Base-by-base conservation (phyloP, 2,888 invertebrate species). In the Formica aserva region DNA sequence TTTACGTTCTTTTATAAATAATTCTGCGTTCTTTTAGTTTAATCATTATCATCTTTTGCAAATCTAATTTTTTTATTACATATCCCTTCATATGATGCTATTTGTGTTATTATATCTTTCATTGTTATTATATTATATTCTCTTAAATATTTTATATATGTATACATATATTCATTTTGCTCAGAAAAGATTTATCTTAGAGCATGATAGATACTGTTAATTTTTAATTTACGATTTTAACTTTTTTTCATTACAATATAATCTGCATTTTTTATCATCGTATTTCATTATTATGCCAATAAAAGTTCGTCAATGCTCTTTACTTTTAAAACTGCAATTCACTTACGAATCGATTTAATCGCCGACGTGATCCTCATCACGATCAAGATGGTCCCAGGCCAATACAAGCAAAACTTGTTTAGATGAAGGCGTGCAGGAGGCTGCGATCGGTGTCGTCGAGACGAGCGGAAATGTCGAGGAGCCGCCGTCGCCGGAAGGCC, bases 401-500 rank as follows among this genome's bases (percentile, higher is more conserved):
- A 69, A 63, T 71, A 63, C 63, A 71, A 78, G 80, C 45, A 62
- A 69, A 78, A 69, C 22, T 57, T 60, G 78, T 85, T 66, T 91
- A 89, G 85, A 84, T 90, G 89, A 87, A 85, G 82, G 84, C 60
- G 81, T 38, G 35, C 90, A 87, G 13, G 88, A 90, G 26, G 41
- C 82, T n/a, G 74, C 84, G 38, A 55, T 76, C 80, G 60, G 60
- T 29, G 3, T 77, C 32, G 81, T 84, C 74, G 87, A 87, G 18
- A 84, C 86, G 76, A 78, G 87, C 85, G 72, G 86, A 78, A 77
- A 86, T 85, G 48, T 67, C 86, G 74, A 76, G 72, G 86, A 91
- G 78, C 87, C 91, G 18, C 89, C 90, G 83, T 93, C 94, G 48
- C 92, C 93, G 80, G 93, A 94, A 82, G 85, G 86, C 0, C 92